Evolutionary conservation across 2,797 vertebrate genomes (phyloP).

Genomic region (Tolypeutes matacus): DNA sequence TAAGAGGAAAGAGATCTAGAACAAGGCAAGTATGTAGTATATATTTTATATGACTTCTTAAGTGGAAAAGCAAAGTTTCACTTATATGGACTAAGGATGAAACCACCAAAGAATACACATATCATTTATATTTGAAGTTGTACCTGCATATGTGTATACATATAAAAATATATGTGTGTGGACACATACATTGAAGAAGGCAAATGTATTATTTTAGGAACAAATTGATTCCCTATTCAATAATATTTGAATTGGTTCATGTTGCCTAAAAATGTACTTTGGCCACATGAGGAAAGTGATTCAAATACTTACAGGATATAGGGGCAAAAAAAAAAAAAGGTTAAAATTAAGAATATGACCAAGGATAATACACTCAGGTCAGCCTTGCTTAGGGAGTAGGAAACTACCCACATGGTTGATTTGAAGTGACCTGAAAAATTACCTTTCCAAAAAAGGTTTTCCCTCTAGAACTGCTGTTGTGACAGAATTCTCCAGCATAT

Average conservation of each 20-base stretch:
- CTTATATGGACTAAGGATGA: background rate
- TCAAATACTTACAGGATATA: background rate
- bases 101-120: slow-evolving; percentile 35
- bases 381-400: background rate
- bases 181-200: background rate
- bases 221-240: background rate
- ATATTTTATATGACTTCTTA: background rate
- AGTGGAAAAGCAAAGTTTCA: background rate
- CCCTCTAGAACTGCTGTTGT: background rate
- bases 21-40: background rate
- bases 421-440: slow-evolving; percentile 5
- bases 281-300: background rate
- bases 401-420: background rate
- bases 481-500: background rate
- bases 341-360: background rate
- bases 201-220: background rate
- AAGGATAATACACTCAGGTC: background rate
- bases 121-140: slow-evolving; percentile 19
- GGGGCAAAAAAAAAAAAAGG: background rate
- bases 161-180: background rate
- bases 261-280: background rate
- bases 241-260: background rate
- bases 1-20: background rate
- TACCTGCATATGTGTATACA: background rate
- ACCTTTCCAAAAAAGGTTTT: background rate